Evolutionary conservation across 2,888 invertebrate species (phyloP), one percentile per base, ranked within the genome.

Genomic region (Sinelater perroti): DNA sequence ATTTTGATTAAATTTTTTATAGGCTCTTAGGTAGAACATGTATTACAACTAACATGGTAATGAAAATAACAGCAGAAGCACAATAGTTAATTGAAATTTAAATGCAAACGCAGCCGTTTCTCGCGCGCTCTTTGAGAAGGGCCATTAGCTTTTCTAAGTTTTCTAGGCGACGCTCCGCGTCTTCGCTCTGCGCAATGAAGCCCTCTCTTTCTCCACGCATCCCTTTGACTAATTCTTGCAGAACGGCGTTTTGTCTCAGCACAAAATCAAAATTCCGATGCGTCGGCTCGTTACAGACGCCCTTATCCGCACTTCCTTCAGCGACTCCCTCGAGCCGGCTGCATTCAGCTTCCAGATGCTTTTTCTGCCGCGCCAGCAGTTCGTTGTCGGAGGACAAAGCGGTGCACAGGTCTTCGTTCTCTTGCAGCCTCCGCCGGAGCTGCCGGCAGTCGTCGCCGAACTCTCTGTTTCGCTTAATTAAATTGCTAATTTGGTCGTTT

Each of bases 141-240:
- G 49, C 46, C 21, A 67, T 53, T 8, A 62, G 21, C 6, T 30
- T 35, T 46, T 67, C 67, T 13, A 67, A 46, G 46, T 52, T 66
- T 13, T 58, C 56, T 2, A 67, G 45, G 13, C 64, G 56, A 13
- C 24, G 49, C 51, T 64, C 65, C 3, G 61, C 49, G n/a, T 42
- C 35, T 11, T 38, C 17, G 18, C 46, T 50, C 16, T 57, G 50
- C 14, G 17, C 17, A 3, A 26, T 26, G 7, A 53, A 13, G 8
- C 21, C 24, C 11, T 55, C 49, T 20, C 63, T 40, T 26, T 68
- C 67, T 14, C 36, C 62, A 4, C 64, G 57, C 62, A 68, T 63
- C 8, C 53, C 40, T 53, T 65, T 66, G n/a, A 68, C 63, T 8
- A 68, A 59, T 26, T 68, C 62, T 45, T 65, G 64, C 11, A 68